Evolutionary conservation across 2,113 vertebrate species (phyloP), one percentile per base, ranked within the genome.

Genomic region (Eptesicus fuscus): DNA sequence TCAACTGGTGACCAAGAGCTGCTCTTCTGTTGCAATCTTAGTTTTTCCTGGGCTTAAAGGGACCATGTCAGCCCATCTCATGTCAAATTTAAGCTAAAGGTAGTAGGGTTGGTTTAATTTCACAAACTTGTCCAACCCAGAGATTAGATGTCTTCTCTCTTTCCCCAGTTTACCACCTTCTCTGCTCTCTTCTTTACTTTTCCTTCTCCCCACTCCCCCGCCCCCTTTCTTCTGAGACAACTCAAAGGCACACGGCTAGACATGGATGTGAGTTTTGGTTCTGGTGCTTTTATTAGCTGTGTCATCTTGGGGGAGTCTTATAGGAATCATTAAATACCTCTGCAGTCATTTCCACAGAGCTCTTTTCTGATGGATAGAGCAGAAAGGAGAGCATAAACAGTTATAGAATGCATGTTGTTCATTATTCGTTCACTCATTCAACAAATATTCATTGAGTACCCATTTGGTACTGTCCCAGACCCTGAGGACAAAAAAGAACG

Each of bases 31-130:
- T 61, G 69, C 90, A 90, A 79, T 37, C 93, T 93, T 74, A 88
- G 65, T 56, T 95, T 96, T 80, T 93, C 87, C 47, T 83, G 78
- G 93, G 90, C 67, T 96, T 96, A 95, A 97, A 96, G 93, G 90
- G 67, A 28, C 95, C 84, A 44, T 0, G 42, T 88, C 84, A 88
- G 94, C 73, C 73, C 73, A 37, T 44, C 85, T 85, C 78, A 14
- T 1, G 51, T 77, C 96, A 88, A 87, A 63, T 17, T 69, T 23
- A 90, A 96, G 93, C 61, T 51, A 23, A 83, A 76, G 83, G 91
- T 69, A 53, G 92, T 69, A 1, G 86, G 79, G 13, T 13, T 51
- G 86, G 87, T 61, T 89, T 67, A 35, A 51, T 84, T 91, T 89
- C 94, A 86, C 61, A 18, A 32, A 49, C 63, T 44, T 25, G 51